A percentile compares a stretch with the other conserved stretches of the same genome.
Evolutionary conservation across 2,888 invertebrate species (phyloP).

Genomic region (Ypsolopha scabrella): DNA sequence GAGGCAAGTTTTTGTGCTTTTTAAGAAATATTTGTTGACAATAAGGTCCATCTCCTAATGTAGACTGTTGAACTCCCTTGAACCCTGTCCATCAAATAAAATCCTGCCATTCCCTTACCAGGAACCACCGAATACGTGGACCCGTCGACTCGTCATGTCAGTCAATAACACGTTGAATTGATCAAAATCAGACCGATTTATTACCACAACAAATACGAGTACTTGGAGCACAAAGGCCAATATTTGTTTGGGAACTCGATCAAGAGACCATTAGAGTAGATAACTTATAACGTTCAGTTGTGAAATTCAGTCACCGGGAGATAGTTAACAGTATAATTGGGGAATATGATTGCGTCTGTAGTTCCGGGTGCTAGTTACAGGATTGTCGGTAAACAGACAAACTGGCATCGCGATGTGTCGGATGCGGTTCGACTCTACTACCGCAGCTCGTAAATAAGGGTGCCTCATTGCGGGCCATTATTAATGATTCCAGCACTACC

Average conservation of each 20-base stretch:
- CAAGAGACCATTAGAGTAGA: neutral
- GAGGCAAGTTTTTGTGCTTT: neutral
- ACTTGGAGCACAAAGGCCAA: conserved; percentile 20
- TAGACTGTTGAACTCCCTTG: conserved; percentile 26
- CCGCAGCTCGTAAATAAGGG: conserved; percentile 66
- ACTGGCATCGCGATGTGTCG: conserved; percentile 18
- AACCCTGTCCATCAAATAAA: conserved; percentile 15
- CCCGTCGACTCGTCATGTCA: conserved; percentile 29
- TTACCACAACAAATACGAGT: conserved; percentile 24
- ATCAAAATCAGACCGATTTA: conserved; percentile 37
- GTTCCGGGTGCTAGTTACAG: neutral
- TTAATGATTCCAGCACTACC: conserved; percentile 62
- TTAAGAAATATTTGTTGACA: conserved; percentile 17
- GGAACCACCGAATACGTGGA: conserved; percentile 8
- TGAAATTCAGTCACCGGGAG: neutral
- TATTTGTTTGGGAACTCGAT: conserved; percentile 1
- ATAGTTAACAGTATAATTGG: neutral
- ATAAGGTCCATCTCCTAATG: conserved; percentile 24
- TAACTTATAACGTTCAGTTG: neutral
- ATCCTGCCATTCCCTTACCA: conserved; percentile 26
- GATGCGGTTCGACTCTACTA: conserved; percentile 46
- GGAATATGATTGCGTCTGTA: neutral
- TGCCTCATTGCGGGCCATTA: conserved; percentile 66
- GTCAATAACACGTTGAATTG: conserved; percentile 32
- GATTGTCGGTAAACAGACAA: conserved; percentile 1